Conservation (phyloP, 2,888 invertebrate genomes). For the Plagodis dolabraria region DNA sequence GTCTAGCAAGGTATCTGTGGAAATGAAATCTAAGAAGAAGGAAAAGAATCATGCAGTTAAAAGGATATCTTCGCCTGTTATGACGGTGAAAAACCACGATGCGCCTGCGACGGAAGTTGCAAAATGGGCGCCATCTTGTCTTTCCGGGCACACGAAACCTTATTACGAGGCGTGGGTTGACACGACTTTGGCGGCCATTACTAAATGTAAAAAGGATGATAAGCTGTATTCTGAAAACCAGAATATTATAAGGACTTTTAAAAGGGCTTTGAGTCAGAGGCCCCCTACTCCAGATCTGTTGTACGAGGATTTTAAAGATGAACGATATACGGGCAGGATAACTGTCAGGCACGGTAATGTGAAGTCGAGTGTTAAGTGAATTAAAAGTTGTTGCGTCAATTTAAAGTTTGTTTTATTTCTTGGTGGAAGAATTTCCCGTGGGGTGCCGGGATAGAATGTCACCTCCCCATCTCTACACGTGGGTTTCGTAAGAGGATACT, state of each 20-base stretch:
- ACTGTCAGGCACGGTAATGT: slow-evolving; percentile 51
- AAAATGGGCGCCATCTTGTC: slow-evolving; percentile 61
- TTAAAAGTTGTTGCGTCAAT: neutral
- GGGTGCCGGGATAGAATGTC: no score
- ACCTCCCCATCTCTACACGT: no score
- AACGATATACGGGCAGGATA: slow-evolving; percentile 63
- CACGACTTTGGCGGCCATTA: slow-evolving; percentile 60
- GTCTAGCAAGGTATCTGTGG: slow-evolving; percentile 13
- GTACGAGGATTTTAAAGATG: slow-evolving; percentile 54
- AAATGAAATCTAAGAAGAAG: slow-evolving; percentile 11
- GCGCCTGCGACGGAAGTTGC: slow-evolving; percentile 65
- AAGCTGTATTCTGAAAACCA: slow-evolving; percentile 44
- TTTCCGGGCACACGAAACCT: slow-evolving; percentile 57
- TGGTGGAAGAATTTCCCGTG: no score
- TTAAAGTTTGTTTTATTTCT: no score
- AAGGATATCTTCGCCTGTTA: slow-evolving; percentile 19
- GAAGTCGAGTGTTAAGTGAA: slow-evolving; percentile 4
- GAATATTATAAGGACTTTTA: slow-evolving; percentile 43
- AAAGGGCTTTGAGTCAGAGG: slow-evolving; percentile 43
- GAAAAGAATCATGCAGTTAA: slow-evolving; percentile 14
- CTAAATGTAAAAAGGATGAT: slow-evolving; percentile 49
- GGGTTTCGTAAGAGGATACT: no score
- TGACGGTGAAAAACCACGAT: slow-evolving; percentile 3
- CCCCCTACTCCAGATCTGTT: slow-evolving; percentile 50
- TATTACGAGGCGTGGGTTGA: slow-evolving; percentile 77